Evolutionary conservation across 2,888 invertebrate genomes (phyloP), one percentile per base, ranked within the genome.

Genomic region (Eupithecia exiguata): DNA sequence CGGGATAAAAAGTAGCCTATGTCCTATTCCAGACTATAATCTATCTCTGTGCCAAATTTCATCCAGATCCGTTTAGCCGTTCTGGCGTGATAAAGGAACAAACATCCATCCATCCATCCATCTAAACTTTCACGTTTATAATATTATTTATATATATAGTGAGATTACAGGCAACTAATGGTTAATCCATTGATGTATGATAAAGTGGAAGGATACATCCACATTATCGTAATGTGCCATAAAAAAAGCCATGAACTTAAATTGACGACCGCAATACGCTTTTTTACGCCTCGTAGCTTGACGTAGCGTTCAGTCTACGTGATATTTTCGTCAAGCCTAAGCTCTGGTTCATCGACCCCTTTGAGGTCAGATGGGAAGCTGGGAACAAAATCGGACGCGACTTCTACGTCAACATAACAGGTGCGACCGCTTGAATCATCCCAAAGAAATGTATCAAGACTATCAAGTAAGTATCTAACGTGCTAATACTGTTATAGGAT

Each of bases 341-440:
- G 79, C 81, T 80, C 79, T 76, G 84, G 93, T 90, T 92, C 91
- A 92, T 87, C 82, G 91, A 92, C 90, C 91, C 86, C 80, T 72
- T 79, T 80, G 86, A 91, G 89, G 90, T 91, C 90, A 90, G 89
- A 58, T 87, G 90, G 88, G 66, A 66, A 66, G 66, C 66, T 66
- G 66, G 66, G 25, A 66, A 66, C 16, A 21, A 40, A 40, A 66
- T 40, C 21, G 40, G 40, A 66, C 66, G 66, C 38, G 38, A 66
- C n/a, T 40, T 66, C 25, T 21, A 40, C 12, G 25, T 62, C 25
- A 61, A 2, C 40, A 4, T 40, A 40, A 40, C 66, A 40, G 66
- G 40, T 43, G 66, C 36, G 18, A 35, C 35, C 35, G 36, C 63
- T 65, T 65, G 35, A 65, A 65, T 36, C 30, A 38, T 65, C n/a